phyloP scores from a whole-genome alignment of 1,140 invertebrate genomes.

The Aphelenchoides besseyi region DNA sequence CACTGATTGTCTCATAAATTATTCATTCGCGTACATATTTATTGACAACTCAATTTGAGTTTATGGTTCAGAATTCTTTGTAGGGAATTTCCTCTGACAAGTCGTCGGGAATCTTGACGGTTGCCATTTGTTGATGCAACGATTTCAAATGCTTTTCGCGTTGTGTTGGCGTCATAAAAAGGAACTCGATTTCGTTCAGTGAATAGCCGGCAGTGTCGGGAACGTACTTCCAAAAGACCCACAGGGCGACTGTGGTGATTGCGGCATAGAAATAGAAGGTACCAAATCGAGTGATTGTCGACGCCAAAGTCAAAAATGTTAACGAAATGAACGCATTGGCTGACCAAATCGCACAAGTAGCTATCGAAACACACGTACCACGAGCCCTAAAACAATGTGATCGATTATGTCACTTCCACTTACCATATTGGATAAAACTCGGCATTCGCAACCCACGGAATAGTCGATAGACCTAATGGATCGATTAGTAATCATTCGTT shows the following conservation, averaged over 20 bases:
- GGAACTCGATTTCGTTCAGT: constrained; percentile 75
- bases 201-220: constrained; percentile 82
- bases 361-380: constrained; percentile 67
- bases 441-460: constrained; percentile 71
- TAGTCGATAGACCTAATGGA: constrained; percentile 69
- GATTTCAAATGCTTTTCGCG: not conserved
- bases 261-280: constrained; percentile 63
- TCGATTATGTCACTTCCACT: no score
- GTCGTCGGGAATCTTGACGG: not conserved
- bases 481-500: not conserved
- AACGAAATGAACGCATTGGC: constrained; percentile 70
- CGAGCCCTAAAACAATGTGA: no score
- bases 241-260: constrained; percentile 72
- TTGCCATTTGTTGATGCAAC: not conserved
- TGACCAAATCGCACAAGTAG: constrained; percentile 69
- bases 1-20: no score
- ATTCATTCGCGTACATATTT: no score
- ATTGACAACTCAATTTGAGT: no score
- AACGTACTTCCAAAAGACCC: constrained; percentile 77
- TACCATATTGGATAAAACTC: constrained; percentile 71
- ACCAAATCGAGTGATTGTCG: constrained; percentile 66
- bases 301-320: constrained; percentile 68
- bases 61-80: no score
- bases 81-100: not conserved
- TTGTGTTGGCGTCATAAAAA: constrained; percentile 29